These are phyloP conservation scores for Nipponacmea schrenckii DNA, from an alignment of 2,888 invertebrate genomes.

Conservation along the genomic window DNA sequence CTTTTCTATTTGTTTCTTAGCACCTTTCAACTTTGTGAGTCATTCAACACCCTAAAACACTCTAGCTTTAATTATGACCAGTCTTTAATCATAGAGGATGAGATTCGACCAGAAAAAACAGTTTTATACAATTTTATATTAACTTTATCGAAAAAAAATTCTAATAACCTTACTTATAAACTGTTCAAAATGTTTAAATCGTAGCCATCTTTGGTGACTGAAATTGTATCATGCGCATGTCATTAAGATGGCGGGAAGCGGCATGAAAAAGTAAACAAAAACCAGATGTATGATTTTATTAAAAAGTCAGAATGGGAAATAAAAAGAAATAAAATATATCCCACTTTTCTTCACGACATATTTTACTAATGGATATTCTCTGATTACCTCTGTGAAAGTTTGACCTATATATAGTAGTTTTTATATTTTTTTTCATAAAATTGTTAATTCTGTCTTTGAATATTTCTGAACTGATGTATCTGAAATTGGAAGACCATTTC, in stretches of 20 bases:
- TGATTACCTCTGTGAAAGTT: not conserved
- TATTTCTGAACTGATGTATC: too few relatives aligned
- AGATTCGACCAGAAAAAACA: not conserved
- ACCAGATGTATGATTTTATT: constrained; percentile 1
- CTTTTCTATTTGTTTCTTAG: constrained; percentile 4
- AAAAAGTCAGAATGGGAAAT: constrained; percentile 5
- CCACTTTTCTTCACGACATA: not conserved
- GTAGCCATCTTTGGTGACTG: not conserved
- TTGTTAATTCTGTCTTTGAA: too few relatives aligned
- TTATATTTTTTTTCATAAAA: too few relatives aligned
- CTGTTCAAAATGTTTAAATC: not conserved
- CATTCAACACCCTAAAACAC: constrained; percentile 7
- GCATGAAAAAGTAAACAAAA: not conserved
- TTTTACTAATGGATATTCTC: not conserved
- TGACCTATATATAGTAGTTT: too few relatives aligned
- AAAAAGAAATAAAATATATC: constrained; percentile 1
- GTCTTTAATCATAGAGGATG: not conserved
- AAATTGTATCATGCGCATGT: not conserved
- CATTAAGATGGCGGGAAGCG: constrained; percentile 5
- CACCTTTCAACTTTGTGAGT: constrained; percentile 5
- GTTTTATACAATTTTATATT: too few relatives aligned
- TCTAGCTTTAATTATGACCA: not conserved
- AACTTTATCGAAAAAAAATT: too few relatives aligned
- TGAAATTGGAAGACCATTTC: too few relatives aligned
- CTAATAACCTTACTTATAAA: too few relatives aligned